Conservation (phyloP, 2,113 vertebrate species). For the Vulpes ferrilata region DNA sequence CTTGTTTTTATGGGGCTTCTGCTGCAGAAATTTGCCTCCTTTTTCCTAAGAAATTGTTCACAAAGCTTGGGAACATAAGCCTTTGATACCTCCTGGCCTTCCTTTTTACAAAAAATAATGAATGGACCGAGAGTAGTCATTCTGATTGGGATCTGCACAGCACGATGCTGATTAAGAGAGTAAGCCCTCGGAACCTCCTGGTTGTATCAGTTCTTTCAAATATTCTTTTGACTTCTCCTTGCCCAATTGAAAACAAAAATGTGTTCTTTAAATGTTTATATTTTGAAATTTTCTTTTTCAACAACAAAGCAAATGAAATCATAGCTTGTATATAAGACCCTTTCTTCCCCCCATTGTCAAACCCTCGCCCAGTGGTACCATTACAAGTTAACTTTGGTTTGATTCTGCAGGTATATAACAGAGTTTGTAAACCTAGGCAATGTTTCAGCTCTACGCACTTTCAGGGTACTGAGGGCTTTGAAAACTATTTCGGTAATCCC, state of each 20-base stretch:
- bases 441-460: slow-evolving; percentile 99
- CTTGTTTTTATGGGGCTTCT: slow-evolving; percentile 27
- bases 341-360: slow-evolving; percentile 75
- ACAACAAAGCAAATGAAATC: slow-evolving; percentile 59
- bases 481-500: slow-evolving; percentile 99
- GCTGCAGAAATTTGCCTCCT: slow-evolving; percentile 6
- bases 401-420: slow-evolving; percentile 99
- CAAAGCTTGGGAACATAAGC: slow-evolving; percentile 29
- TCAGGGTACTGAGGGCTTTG: slow-evolving; percentile 99
- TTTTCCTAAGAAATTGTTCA: slow-evolving; percentile 51
- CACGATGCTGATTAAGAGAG: background rate
- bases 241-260: background rate
- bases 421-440: slow-evolving; percentile 99
- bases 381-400: slow-evolving; percentile 97
- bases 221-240: slow-evolving; percentile 53
- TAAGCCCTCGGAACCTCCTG: background rate
- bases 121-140: background rate
- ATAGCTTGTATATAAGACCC: slow-evolving; percentile 78
- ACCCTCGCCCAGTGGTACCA: slow-evolving; percentile 83
- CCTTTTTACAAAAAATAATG: slow-evolving; percentile 5
- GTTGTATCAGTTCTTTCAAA: background rate
- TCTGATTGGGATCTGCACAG: background rate
- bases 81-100: slow-evolving; percentile 18
- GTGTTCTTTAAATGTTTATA: slow-evolving; percentile 65
- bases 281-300: slow-evolving; percentile 71